These are phyloP conservation scores for Centropyge bicolor DNA, from an alignment of 2,797 vertebrate species.

Conservation along the genomic window DNA sequence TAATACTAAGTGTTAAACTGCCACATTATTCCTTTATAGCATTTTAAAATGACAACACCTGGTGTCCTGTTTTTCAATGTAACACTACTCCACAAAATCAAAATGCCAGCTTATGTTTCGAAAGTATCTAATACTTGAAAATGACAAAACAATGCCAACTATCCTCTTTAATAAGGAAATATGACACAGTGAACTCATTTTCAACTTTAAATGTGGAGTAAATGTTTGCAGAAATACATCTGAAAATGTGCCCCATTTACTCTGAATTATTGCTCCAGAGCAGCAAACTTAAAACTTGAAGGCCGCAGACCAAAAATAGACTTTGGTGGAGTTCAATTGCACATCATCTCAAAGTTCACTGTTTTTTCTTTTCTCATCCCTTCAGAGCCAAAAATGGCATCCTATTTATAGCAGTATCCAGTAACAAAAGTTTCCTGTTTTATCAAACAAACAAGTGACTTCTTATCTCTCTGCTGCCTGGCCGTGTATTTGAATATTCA, in stretches of 20 bases:
- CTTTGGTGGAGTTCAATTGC: constrained; percentile 16
- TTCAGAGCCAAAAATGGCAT: constrained; percentile 35
- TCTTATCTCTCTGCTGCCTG: constrained; percentile 64
- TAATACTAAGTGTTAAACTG: constrained; percentile 1
- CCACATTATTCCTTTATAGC: constrained; percentile 25
- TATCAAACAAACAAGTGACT: constrained; percentile 45
- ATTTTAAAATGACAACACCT: constrained; percentile 19
- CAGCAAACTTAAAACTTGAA: constrained; percentile 43
- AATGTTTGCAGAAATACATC: constrained; percentile 27
- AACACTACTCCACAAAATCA: constrained; percentile 9
- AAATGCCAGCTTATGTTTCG: background rate
- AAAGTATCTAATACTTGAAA: constrained; percentile 6
- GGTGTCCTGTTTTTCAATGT: background rate
- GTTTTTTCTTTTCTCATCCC: constrained; percentile 62
- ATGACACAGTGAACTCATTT: constrained; percentile 38
- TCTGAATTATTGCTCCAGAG: constrained; percentile 42
- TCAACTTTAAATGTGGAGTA: constrained; percentile 35
- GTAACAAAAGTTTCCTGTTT: constrained; percentile 68
- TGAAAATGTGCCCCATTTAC: constrained; percentile 9
- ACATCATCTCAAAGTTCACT: constrained; percentile 44
- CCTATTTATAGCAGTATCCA: constrained; percentile 62
- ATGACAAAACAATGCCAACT: constrained; percentile 7
- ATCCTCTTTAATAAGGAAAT: constrained; percentile 12
- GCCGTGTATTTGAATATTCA: constrained; percentile 37
- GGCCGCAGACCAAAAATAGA: constrained; percentile 56